Base-by-base conservation (phyloP, 2,113 vertebrate genomes). In the Thunnus thynnus region DNA sequence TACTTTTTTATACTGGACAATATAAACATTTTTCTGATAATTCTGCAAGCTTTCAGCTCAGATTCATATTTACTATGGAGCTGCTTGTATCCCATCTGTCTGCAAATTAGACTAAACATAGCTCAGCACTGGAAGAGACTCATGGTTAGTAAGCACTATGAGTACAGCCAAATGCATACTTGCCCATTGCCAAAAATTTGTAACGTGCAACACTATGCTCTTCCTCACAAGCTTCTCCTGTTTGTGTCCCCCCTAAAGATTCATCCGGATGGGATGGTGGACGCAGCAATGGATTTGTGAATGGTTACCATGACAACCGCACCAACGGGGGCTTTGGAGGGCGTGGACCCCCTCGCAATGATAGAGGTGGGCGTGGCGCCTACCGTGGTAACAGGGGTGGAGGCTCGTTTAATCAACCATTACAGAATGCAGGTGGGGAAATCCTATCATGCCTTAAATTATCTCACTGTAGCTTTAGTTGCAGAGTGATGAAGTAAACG, bases 241-340 rank as follows among this genome's bases (percentile, higher is more conserved):
- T 20, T 16, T 47, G 66, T 44, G 51, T 54, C 47, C 44, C 69
- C 0, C 56, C 2, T 89, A 50, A 94, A 97, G 94, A 96, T 78
- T 93, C 92, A 78, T 83, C 94, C 61, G 96, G 90, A 65, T 96
- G 95, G 95, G 94, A 94, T 14, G 82, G 82, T 5, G 82, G 72
- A 70, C 94, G 94, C 75, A 93, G 90, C 92, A 96, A 96, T 87
- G 95, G 95, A 89, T 96, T 94, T 92, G 93, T 95, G 85, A 96
- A 97, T 88, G 96, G 96, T 66, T 96, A 93, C 90, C 93, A 96
- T 4, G 95, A 96, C 85, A 94, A 91, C 91, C 95, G 95, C 76
- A 81, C 95, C 88, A 97, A 96, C 60, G 95, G 96, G 64, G 91
- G 90, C 76, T 94, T 84, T 76, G 94, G 93, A 78, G 93, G 89